Percentiles rank a stretch among this genome's conserved stretches.
These are phyloP conservation scores for Ophion costatus DNA, from an alignment of 2,888 invertebrate genomes.

Conservation along the genomic window DNA sequence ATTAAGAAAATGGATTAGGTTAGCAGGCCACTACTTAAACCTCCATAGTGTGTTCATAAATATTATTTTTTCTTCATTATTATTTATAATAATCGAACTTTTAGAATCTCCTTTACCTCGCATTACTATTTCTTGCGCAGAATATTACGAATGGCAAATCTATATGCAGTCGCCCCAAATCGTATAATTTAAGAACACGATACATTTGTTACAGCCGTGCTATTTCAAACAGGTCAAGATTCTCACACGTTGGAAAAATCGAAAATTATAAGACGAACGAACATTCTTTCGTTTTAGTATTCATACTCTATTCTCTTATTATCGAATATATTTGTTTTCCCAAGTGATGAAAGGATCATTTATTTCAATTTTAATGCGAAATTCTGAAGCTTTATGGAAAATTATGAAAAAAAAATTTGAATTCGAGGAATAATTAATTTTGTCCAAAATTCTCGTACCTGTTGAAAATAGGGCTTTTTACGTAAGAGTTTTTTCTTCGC, in stretches of 20 bases:
- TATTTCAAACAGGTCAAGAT: background rate
- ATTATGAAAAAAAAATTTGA: background rate
- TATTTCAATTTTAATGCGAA: background rate
- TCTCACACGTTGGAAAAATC: background rate
- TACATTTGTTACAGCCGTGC: too few relatives aligned
- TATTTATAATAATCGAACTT: conserved; percentile 17
- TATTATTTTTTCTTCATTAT: conserved; percentile 23
- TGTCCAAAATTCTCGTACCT: background rate
- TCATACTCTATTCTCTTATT: background rate
- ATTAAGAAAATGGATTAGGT: conserved; percentile 42
- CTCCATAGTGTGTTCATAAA: conserved; percentile 47
- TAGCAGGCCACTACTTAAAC: conserved; percentile 24
- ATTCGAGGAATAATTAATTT: background rate
- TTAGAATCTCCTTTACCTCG: conserved; percentile 13
- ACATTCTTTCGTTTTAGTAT: background rate
- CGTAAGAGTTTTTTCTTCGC: conserved; percentile 1
- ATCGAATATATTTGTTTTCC: background rate
- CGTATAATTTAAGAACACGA: conserved; percentile 24
- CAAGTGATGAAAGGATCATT: background rate
- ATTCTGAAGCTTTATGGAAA: background rate
- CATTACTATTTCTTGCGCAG: background rate
- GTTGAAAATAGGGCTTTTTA: background rate
- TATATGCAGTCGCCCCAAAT: conserved; percentile 23
- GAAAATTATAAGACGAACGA: background rate
- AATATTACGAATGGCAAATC: conserved; percentile 33